These are phyloP conservation scores for Schizopygopsis malacanthus DNA, from an alignment of 2,797 vertebrate species.

Conservation along the genomic window DNA sequence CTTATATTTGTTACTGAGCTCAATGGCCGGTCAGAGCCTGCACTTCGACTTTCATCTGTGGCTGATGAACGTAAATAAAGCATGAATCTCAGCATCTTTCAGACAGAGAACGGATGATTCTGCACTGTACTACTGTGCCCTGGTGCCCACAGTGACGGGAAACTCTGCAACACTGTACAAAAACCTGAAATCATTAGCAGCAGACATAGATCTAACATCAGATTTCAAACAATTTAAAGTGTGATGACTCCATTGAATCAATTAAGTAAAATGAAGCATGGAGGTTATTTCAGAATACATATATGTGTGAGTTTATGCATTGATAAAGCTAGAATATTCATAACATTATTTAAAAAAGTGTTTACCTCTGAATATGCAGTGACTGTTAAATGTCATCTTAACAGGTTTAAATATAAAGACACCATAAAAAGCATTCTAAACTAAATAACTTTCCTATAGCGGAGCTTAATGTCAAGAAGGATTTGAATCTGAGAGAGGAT, in stretches of 20 bases:
- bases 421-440: neutral
- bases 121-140: slow-evolving; percentile 15
- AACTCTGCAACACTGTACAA: neutral
- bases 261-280: too few relatives aligned
- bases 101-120: slow-evolving; percentile 27
- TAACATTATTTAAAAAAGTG: too few relatives aligned
- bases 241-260: neutral
- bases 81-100: slow-evolving; percentile 21
- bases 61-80: neutral
- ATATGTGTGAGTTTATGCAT: too few relatives aligned
- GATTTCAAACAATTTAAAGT: neutral
- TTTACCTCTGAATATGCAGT: neutral
- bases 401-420: neutral
- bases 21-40: neutral
- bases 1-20: slow-evolving; percentile 21
- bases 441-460: neutral
- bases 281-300: neutral
- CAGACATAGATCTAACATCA: neutral
- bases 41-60: neutral
- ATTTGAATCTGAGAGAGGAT: neutral
- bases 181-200: neutral
- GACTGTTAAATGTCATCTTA: neutral
- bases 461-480: neutral
- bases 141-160: neutral
- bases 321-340: too few relatives aligned